These are phyloP conservation scores for Brachyopa scutellaris DNA, from an alignment of 2,888 invertebrate genomes.

Conservation along the genomic window DNA sequence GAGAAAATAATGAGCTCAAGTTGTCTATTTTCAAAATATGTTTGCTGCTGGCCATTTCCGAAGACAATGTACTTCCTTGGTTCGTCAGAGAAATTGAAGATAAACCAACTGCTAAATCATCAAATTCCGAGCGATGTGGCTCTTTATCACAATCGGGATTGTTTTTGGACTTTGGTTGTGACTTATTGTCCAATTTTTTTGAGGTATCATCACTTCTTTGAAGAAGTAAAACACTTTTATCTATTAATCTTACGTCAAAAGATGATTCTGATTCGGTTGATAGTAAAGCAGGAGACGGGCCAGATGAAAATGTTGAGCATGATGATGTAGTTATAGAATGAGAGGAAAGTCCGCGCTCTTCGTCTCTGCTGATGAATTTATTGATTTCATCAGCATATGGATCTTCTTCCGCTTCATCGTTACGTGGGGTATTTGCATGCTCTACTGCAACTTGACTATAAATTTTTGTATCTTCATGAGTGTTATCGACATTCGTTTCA, in stretches of 20 bases:
- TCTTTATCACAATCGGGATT: conserved; percentile 14
- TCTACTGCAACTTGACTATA: neutral
- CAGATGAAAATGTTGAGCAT: conserved; percentile 81
- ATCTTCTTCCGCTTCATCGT: conserved; percentile 66
- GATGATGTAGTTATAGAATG: conserved; percentile 81
- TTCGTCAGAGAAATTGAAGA: conserved; percentile 80
- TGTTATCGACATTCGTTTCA: conserved; percentile 71
- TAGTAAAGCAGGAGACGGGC: conserved; percentile 78
- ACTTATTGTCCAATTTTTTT: neutral
- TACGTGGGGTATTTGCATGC: conserved; percentile 34
- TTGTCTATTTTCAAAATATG: conserved; percentile 65
- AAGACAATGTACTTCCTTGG: conserved; percentile 62
- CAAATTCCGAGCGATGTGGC: conserved; percentile 66
- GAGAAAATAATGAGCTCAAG: conserved; percentile 66
- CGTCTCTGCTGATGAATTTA: conserved; percentile 74
- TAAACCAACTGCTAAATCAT: conserved; percentile 79
- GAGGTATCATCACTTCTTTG: neutral
- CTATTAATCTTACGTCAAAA: neutral
- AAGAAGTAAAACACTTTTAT: neutral
- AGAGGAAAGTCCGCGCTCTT: conserved; percentile 72
- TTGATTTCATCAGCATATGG: conserved; percentile 74
- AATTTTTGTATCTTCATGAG: conserved; percentile 73
- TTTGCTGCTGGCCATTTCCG: conserved; percentile 44
- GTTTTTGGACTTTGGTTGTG: neutral
- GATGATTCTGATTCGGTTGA: conserved; percentile 77